A percentile compares a stretch with the other conserved stretches of the same genome.
Conservation (phyloP, 2,888 invertebrate genomes). For the Agrotis segetum region DNA sequence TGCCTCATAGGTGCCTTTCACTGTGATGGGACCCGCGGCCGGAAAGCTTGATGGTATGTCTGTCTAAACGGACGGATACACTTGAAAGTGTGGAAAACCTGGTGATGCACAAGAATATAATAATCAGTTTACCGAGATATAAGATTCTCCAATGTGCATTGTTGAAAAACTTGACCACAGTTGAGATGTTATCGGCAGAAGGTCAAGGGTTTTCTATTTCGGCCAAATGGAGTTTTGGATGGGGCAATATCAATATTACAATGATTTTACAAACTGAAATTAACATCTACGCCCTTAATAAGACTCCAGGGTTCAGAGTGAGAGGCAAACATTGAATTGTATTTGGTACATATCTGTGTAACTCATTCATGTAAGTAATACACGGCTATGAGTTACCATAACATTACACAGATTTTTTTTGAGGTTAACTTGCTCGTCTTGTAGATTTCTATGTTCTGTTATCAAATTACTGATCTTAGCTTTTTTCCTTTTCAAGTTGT, state of each 20-base stretch:
- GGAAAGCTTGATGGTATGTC: slow-evolving; percentile 91
- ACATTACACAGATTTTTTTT: slow-evolving; percentile 66
- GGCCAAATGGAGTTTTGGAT: slow-evolving; percentile 89
- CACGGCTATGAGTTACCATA: slow-evolving; percentile 84
- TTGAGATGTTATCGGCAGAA: slow-evolving; percentile 84
- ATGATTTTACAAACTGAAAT: slow-evolving; percentile 67
- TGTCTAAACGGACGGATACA: slow-evolving; percentile 85
- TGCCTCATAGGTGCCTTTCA: slow-evolving; percentile 91
- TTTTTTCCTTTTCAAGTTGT: slow-evolving; percentile 29
- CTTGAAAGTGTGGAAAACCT: slow-evolving; percentile 90
- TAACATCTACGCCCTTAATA: slow-evolving; percentile 81
- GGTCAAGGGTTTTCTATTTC: slow-evolving; percentile 91
- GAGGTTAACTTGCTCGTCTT: slow-evolving; percentile 48
- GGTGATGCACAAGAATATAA: slow-evolving; percentile 87
- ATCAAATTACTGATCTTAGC: slow-evolving; percentile 45
- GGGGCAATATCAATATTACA: slow-evolving; percentile 79
- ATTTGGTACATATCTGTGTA: slow-evolving; percentile 84
- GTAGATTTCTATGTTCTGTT: slow-evolving; percentile 51
- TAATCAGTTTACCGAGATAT: slow-evolving; percentile 65
- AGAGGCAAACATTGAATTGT: slow-evolving; percentile 87
- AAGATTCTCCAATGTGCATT: slow-evolving; percentile 82
- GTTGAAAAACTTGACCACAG: slow-evolving; percentile 90
- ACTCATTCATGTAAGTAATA: slow-evolving; percentile 90
- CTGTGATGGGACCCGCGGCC: slow-evolving; percentile 90
- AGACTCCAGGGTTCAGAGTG: slow-evolving; percentile 90